phyloP scores from a whole-genome alignment of 2,888 invertebrate species.

The Stegana nigrithorax region DNA sequence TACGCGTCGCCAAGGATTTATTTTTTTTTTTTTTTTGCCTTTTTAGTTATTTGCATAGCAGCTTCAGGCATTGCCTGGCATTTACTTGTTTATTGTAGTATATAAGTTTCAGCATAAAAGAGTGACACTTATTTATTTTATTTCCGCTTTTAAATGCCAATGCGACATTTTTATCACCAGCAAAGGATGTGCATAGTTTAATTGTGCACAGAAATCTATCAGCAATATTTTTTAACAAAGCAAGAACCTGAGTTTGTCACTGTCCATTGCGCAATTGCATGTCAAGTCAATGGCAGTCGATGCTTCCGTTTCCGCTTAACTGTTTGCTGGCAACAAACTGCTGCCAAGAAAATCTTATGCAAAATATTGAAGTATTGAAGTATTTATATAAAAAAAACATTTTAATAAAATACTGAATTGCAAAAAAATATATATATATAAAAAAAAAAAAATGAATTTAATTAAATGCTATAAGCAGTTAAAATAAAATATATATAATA shows the following conservation, averaged over 20 bases:
- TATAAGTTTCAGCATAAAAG: too few relatives aligned
- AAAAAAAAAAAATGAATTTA: neutral
- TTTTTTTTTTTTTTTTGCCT: neutral
- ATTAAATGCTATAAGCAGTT: neutral
- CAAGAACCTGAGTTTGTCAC: too few relatives aligned
- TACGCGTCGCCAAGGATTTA: constrained; percentile 40
- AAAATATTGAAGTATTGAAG: neutral
- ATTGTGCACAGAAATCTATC: constrained; percentile 36
- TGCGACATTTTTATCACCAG: neutral
- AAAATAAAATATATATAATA: too few relatives aligned
- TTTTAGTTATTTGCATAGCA: too few relatives aligned
- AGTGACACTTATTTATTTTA: constrained; percentile 8
- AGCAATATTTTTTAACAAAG: neutral
- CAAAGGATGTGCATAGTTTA: constrained; percentile 55
- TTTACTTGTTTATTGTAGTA: constrained; percentile 8
- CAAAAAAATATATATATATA: too few relatives aligned
- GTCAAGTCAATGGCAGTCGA: constrained; percentile 52
- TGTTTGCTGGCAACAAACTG: constrained; percentile 32
- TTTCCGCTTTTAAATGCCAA: neutral
- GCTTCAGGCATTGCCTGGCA: neutral
- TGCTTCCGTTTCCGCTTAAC: constrained; percentile 54
- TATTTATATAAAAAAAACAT: too few relatives aligned
- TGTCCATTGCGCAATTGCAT: too few relatives aligned
- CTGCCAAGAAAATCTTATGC: neutral
- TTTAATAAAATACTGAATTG: too few relatives aligned